Evolutionary conservation across 2,113 vertebrate species (phyloP).

Genomic region (Cavia aperea): DNA sequence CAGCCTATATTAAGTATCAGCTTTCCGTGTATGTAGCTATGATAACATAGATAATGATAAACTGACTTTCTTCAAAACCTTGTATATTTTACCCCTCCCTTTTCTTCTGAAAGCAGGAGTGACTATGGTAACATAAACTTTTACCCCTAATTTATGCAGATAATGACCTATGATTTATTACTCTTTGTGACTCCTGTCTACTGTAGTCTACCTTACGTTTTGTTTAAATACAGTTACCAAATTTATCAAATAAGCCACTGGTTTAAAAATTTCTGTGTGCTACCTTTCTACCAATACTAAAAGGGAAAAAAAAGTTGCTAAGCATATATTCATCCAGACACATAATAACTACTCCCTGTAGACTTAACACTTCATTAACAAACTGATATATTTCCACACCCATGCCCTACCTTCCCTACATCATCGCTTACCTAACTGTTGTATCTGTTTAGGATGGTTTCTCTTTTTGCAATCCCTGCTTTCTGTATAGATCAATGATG

Average conservation of each 20-base stretch:
- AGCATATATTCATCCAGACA: background rate
- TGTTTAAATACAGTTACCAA: background rate
- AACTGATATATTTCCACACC: background rate
- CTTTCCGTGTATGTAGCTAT: background rate
- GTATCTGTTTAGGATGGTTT: background rate
- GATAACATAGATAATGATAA: background rate
- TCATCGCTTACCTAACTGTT: background rate
- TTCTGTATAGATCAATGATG: background rate
- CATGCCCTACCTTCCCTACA: background rate
- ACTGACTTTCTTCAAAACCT: background rate
- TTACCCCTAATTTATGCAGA: background rate
- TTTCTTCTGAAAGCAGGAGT: background rate
- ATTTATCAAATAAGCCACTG: constrained; percentile 11
- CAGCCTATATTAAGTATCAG: background rate
- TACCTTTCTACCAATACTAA: background rate
- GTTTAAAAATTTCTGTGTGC: background rate
- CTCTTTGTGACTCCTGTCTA: background rate
- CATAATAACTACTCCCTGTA: background rate
- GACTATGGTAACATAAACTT: background rate
- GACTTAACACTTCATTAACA: background rate
- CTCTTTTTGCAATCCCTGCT: background rate
- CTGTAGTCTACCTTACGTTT: background rate
- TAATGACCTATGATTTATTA: background rate
- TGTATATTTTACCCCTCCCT: background rate
- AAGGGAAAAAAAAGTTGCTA: background rate